These are phyloP conservation scores for Punctoribates punctum DNA, from an alignment of 2,888 invertebrate species.

Conservation along the genomic window DNA sequence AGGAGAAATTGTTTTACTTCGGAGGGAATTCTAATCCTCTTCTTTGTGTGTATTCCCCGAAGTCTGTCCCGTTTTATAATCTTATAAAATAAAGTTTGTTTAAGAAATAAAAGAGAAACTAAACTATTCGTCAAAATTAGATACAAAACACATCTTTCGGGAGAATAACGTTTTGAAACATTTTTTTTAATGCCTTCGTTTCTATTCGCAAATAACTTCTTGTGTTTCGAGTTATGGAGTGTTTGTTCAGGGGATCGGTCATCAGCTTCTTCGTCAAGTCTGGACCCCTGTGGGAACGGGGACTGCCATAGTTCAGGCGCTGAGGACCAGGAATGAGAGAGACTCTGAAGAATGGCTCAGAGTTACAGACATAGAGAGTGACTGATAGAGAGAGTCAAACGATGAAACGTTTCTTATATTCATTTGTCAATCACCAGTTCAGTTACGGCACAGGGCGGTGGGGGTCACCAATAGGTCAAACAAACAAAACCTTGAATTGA, in stretches of 20 bases:
- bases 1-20: neutral
- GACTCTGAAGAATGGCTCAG: constrained; percentile 1
- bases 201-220: neutral
- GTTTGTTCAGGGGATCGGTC: constrained; percentile 16
- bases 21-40: too few species aligned
- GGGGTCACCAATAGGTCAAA: too few species aligned
- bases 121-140: neutral
- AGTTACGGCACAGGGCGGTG: neutral
- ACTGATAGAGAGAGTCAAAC: neutral
- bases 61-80: too few species aligned
- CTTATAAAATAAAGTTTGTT: too few species aligned
- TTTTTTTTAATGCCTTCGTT: neutral
- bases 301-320: too few species aligned
- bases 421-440: constrained; percentile 13
- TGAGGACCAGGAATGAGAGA: neutral
- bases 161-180: neutral
- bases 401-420: constrained; percentile 1
- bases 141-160: neutral
- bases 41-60: too few species aligned
- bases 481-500: too few species aligned
- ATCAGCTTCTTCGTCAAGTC: constrained; percentile 5
- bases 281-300: neutral
- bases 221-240: neutral
- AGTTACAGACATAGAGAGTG: neutral
- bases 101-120: neutral